Evolutionary conservation across 2,113 vertebrate genomes (phyloP).

Genomic region (Phaethon lepturus): DNA sequence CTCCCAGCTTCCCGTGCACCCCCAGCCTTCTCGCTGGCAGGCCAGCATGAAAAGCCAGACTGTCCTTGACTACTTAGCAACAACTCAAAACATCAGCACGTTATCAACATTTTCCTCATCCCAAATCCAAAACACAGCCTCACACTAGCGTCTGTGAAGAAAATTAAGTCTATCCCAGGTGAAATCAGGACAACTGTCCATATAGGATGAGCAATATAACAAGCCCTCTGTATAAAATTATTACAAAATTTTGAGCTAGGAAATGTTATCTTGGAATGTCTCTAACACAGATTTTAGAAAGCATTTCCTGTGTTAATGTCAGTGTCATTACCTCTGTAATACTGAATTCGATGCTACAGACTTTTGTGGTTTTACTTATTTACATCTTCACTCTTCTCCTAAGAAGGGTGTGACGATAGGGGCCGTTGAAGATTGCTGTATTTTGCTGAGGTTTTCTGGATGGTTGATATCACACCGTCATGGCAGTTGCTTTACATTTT

Average conservation of each 20-base stretch:
- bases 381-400: neutral
- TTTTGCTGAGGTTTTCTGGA: constrained; percentile 18
- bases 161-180: too few relatives aligned
- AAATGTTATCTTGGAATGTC: neutral
- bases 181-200: too few relatives aligned
- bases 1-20: too few relatives aligned
- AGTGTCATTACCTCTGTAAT: neutral
- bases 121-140: too few relatives aligned
- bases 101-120: too few relatives aligned
- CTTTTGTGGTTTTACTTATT: neutral
- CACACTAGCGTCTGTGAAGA: too few relatives aligned
- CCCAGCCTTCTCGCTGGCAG: too few relatives aligned
- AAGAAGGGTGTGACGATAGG: neutral
- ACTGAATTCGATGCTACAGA: neutral
- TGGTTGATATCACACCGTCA: neutral
- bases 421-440: neutral
- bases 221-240: neutral
- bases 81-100: too few relatives aligned
- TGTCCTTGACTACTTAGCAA: too few relatives aligned
- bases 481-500: neutral
- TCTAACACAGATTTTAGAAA: neutral
- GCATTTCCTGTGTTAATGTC: neutral
- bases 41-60: too few relatives aligned
- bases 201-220: neutral
- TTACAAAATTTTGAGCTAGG: neutral